phyloP scores from a whole-genome alignment of 2,888 invertebrate genomes.

The Euzophera pinguis region DNA sequence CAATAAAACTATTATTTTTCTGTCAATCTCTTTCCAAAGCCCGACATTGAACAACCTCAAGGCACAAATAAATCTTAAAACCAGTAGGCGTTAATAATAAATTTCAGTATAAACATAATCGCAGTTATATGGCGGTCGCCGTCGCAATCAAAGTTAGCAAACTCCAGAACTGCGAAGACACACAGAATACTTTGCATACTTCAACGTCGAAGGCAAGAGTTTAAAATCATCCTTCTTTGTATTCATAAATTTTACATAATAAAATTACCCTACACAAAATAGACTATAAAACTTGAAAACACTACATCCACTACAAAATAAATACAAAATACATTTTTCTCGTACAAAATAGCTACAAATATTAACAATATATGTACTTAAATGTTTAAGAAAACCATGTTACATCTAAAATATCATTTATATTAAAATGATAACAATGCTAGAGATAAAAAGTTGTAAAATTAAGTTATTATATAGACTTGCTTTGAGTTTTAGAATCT shows the following conservation, averaged over 20 bases:
- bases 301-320: slow-evolving; percentile 13
- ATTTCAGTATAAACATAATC: neutral
- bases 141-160: slow-evolving; percentile 1
- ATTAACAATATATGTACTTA: slow-evolving; percentile 16
- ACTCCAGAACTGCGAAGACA: neutral
- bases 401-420: slow-evolving; percentile 5
- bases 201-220: neutral
- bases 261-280: neutral
- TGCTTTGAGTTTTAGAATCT: no score
- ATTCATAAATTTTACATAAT: neutral
- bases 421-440: neutral
- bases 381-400: slow-evolving; percentile 10
- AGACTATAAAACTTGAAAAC: slow-evolving; percentile 10
- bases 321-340: slow-evolving; percentile 14
- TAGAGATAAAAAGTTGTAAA: neutral
- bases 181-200: neutral
- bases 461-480: no score
- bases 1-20: no score
- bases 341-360: slow-evolving; percentile 15
- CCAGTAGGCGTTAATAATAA: neutral
- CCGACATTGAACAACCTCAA: no score
- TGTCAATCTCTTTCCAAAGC: no score
- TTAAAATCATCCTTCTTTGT: slow-evolving; percentile 1
- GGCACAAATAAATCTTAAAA: neutral
- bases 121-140: neutral